phyloP scores from a whole-genome alignment of 2,797 vertebrate genomes.

The Anableps anableps region DNA sequence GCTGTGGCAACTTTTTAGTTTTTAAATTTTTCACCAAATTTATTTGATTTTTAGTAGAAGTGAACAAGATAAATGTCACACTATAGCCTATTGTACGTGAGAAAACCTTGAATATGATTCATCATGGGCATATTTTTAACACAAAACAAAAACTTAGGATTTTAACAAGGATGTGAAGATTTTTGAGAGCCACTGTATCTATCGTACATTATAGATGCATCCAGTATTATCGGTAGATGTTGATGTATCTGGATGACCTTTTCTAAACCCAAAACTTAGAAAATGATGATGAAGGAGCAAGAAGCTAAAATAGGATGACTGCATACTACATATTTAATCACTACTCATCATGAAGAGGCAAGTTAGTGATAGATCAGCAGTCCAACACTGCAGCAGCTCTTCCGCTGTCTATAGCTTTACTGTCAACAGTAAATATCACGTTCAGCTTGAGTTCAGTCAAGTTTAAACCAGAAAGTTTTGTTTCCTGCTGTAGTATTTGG shows the following conservation, averaged over 20 bases:
- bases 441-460: conserved; percentile 2
- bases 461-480: conserved; percentile 12
- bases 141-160: too few species aligned
- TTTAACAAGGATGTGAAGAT: too few species aligned
- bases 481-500: background rate
- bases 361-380: conserved; percentile 67
- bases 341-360: conserved; percentile 58
- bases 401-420: conserved; percentile 20
- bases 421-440: conserved; percentile 24
- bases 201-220: background rate
- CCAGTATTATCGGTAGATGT: conserved; percentile 14
- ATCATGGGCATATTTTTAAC: too few species aligned
- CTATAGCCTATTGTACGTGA: too few species aligned
- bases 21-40: too few species aligned
- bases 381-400: conserved; percentile 47
- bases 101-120: too few species aligned
- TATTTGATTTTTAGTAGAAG: too few species aligned
- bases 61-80: too few species aligned
- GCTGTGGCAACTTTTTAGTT: too few species aligned
- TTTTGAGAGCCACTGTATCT: too few species aligned
- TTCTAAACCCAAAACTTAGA: conserved; percentile 66
- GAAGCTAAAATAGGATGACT: conserved; percentile 72
- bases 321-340: conserved; percentile 79
- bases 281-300: conserved; percentile 76
- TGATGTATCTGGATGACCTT: conserved; percentile 47